Conservation (phyloP, 1,140 invertebrate genomes). For the Ceratitis capitata region DNA sequence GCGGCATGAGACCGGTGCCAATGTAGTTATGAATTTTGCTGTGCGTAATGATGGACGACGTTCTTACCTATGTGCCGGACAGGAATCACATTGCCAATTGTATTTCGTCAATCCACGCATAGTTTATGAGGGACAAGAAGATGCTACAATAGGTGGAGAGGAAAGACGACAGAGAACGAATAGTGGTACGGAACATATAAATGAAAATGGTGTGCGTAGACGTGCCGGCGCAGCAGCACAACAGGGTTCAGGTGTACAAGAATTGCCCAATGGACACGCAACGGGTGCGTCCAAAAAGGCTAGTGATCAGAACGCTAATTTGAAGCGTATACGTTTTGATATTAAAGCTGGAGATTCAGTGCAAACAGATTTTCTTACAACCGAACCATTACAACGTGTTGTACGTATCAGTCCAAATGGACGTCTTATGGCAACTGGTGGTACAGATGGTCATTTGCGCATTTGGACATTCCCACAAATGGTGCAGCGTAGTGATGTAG, state of each 20-base stretch:
- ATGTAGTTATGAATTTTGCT: slow-evolving; percentile 92
- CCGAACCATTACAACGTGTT: slow-evolving; percentile 86
- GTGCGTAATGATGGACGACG: slow-evolving; percentile 74
- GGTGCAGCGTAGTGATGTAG: slow-evolving; percentile 74
- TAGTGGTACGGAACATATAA: slow-evolving; percentile 50
- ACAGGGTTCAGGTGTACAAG: slow-evolving; percentile 54
- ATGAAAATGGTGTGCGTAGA: slow-evolving; percentile 59
- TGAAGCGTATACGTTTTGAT: slow-evolving; percentile 76
- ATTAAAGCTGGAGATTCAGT: slow-evolving; percentile 79
- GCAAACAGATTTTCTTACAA: slow-evolving; percentile 76
- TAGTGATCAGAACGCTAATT: slow-evolving; percentile 66
- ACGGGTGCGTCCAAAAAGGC: slow-evolving; percentile 44
- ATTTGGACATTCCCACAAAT: slow-evolving; percentile 90
- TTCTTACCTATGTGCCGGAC: slow-evolving; percentile 85
- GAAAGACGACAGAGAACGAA: background rate
- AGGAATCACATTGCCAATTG: slow-evolving; percentile 91
- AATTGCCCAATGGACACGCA: slow-evolving; percentile 51
- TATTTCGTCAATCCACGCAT: slow-evolving; percentile 83
- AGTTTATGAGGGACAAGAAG: slow-evolving; percentile 61
- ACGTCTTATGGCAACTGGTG: slow-evolving; percentile 87
- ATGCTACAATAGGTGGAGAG: slow-evolving; percentile 12
- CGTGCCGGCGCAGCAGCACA: slow-evolving; percentile 29
- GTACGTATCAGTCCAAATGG: slow-evolving; percentile 81
- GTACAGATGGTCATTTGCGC: slow-evolving; percentile 86
- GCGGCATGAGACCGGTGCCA: slow-evolving; percentile 86